Conservation (phyloP, 2,797 vertebrate species). For the Botia kubotai region DNA sequence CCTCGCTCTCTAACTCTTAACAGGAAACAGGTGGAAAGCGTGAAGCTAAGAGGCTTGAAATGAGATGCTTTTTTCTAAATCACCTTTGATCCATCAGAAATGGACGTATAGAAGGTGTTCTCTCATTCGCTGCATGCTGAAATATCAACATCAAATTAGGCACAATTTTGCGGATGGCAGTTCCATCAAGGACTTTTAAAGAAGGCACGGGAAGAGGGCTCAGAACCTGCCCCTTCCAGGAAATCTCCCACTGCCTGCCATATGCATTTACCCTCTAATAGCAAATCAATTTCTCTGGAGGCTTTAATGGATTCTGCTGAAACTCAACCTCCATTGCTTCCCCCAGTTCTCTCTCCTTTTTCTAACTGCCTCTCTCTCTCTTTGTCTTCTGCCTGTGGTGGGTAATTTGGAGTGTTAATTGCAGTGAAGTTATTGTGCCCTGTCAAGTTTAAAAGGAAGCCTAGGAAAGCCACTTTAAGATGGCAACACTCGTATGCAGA, state of each 20-base stretch:
- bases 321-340: slow-evolving; percentile 27
- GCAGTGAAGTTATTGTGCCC: slow-evolving; percentile 56
- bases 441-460: slow-evolving; percentile 62
- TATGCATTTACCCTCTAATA: slow-evolving; percentile 60
- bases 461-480: slow-evolving; percentile 54
- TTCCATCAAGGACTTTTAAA: slow-evolving; percentile 57
- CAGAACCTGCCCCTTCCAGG: slow-evolving; percentile 47
- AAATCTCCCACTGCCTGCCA: slow-evolving; percentile 63
- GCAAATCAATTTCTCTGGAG: slow-evolving; percentile 64
- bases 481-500: not conserved
- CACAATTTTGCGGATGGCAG: slow-evolving; percentile 41
- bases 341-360: slow-evolving; percentile 23
- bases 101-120: slow-evolving; percentile 11
- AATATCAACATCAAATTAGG: slow-evolving; percentile 51
- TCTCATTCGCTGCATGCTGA: slow-evolving; percentile 24
- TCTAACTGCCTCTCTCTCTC: slow-evolving; percentile 11
- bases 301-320: slow-evolving; percentile 53
- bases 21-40: slow-evolving; percentile 16
- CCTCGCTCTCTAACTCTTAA: not conserved
- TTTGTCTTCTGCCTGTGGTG: slow-evolving; percentile 27
- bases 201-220: slow-evolving; percentile 30
- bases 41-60: slow-evolving; percentile 15
- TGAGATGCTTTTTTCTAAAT: slow-evolving; percentile 29
- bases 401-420: slow-evolving; percentile 57
- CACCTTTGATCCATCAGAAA: slow-evolving; percentile 35